Percentiles rank a stretch among this genome's conserved stretches.
These are phyloP conservation scores for Nipponacmea schrenckii DNA, from an alignment of 2,888 invertebrate species.

Conservation along the genomic window DNA sequence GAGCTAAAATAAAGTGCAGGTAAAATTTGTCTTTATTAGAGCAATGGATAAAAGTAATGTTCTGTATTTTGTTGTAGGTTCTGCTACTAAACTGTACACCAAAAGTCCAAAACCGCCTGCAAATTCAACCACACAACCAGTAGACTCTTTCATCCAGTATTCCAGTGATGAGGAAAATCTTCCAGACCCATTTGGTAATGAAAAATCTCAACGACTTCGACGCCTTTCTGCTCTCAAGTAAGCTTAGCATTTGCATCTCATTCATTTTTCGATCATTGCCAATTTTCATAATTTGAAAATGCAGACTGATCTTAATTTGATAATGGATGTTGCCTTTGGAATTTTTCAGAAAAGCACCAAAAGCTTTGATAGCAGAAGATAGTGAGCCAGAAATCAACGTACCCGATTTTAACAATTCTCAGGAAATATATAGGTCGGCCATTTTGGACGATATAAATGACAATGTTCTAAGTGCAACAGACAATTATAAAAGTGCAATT, in stretches of 20 bases:
- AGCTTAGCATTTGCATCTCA: too few species aligned
- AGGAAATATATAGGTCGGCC: constrained; percentile 32
- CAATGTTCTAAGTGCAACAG: constrained; percentile 33
- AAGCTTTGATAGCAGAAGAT: constrained; percentile 7
- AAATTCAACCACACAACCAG: too few species aligned
- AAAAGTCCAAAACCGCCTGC: too few species aligned
- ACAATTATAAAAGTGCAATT: constrained; percentile 56
- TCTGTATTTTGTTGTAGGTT: too few species aligned
- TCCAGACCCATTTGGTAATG: neutral
- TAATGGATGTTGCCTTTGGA: neutral
- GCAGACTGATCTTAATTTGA: too few species aligned
- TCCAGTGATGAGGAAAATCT: neutral
- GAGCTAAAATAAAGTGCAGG: too few species aligned
- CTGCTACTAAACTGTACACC: too few species aligned
- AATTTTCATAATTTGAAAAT: too few species aligned
- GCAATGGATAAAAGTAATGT: too few species aligned
- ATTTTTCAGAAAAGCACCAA: constrained; percentile 8
- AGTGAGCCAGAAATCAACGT: constrained; percentile 7
- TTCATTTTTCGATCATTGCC: too few species aligned
- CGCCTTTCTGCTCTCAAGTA: too few species aligned
- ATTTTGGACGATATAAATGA: constrained; percentile 23
- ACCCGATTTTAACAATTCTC: constrained; percentile 27
- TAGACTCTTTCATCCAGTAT: neutral
- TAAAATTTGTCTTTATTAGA: too few species aligned
- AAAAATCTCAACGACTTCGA: neutral